Base-by-base conservation (phyloP, 2,888 invertebrate genomes). In the Linyphia triangularis region DNA sequence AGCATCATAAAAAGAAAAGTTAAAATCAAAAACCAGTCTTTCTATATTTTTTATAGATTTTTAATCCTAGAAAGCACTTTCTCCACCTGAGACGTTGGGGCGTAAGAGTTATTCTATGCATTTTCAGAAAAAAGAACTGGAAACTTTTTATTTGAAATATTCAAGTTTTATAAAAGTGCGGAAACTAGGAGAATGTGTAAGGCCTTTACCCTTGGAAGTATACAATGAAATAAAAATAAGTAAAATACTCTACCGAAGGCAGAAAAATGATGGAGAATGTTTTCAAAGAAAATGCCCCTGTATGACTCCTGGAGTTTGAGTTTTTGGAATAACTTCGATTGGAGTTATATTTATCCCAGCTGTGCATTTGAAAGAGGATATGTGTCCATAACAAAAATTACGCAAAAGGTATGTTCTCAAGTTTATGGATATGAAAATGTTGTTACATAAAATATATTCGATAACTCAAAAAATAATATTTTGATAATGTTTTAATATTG, bases 1-100 rank as follows among this genome's bases (percentile, higher is more conserved):
- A 43, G 24, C 16, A 57, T 51, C 57, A 73, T 19, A 30, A 19
- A 59, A 22, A 57, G 6, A 19, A 30, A 9, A 10, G 19, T 13
- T 30, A 59, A 73, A 57, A 28, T 19, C 16, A 73, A 73, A 72
- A 73, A 59, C 33, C 51, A 51, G 59, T 73, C 26, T 33, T 73
- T 30, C 33, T 24, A 28, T 30, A 57, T 73, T 59, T 73, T n/a
- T 73, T 59, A n/a, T 28, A 30, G 26, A 73, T 77, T 77, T 77
- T 77, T 70, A 77, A 77, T 77, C 77, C 77, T 24, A 61, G 22
- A 77, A 77, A 59, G 77, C 77, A 77, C 77, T 77, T 77, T 77
- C 77, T 26, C 61, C 63, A 63, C 77, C 77, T 77, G 37, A 61
- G 63, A 77, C 75, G 61, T 7, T n/a, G 16, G 37, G 16, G 61